phyloP scores from a whole-genome alignment of 2,113 vertebrate species.

The Ptilonorhynchus violaceus region DNA sequence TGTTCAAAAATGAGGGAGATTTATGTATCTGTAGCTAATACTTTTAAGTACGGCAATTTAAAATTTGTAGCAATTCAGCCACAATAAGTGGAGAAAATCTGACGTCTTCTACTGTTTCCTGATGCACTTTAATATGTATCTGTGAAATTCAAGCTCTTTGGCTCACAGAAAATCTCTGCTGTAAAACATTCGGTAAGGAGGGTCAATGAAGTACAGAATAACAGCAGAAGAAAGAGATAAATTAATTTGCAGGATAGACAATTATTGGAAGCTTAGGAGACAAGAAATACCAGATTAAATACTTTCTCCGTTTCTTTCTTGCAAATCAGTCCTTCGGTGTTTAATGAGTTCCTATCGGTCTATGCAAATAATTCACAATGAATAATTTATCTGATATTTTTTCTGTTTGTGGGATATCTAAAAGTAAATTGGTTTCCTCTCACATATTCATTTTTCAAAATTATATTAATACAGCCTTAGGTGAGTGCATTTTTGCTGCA shows the following conservation, averaged over 20 bases:
- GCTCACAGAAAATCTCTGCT: background rate
- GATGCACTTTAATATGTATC: background rate
- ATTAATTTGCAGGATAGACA: background rate
- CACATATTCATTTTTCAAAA: slow-evolving; percentile 30
- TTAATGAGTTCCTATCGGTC: slow-evolving; percentile 3
- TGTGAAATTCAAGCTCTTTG: slow-evolving; percentile 7
- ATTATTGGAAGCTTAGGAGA: background rate
- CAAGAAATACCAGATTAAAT: background rate
- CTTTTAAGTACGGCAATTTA: slow-evolving; percentile 42
- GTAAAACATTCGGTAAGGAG: background rate
- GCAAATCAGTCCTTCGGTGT: background rate
- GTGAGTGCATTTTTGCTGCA: background rate
- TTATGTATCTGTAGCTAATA: slow-evolving; percentile 51
- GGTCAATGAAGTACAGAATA: background rate
- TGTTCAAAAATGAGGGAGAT: background rate
- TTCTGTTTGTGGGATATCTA: slow-evolving; percentile 32
- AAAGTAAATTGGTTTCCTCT: slow-evolving; percentile 21
- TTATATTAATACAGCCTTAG: background rate
- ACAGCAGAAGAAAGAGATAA: background rate
- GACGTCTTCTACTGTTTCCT: slow-evolving; percentile 23
- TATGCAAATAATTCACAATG: slow-evolving; percentile 47
- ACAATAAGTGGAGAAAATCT: slow-evolving; percentile 15
- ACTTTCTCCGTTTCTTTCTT: background rate
- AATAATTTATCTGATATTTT: slow-evolving; percentile 58
- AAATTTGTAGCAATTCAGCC: slow-evolving; percentile 21